Conservation (phyloP, 2,888 invertebrate species). For the Priocnemis perturbator region DNA sequence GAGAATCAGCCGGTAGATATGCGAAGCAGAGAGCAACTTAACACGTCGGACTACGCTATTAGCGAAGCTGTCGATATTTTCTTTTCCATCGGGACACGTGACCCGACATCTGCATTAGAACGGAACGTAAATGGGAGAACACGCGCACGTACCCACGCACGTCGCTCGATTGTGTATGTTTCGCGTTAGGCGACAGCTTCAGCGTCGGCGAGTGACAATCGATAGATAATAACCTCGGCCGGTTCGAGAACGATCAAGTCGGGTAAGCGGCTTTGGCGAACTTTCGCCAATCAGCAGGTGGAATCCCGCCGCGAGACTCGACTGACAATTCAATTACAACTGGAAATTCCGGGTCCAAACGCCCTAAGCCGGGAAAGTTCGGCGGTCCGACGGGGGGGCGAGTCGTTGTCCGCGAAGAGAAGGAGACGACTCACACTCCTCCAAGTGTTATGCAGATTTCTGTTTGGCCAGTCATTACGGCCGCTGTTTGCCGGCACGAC, state of each 20-base stretch:
- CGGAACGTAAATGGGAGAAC: no score
- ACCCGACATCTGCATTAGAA: no score
- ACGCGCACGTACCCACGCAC: no score
- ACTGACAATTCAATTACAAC: conserved; percentile 71
- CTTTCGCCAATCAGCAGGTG: conserved; percentile 60
- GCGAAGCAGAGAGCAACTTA: no score
- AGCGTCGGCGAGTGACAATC: conserved; percentile 29
- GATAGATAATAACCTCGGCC: conserved; percentile 40
- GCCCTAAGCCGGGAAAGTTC: conserved; percentile 65
- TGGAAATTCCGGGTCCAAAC: conserved; percentile 61
- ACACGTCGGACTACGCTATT: no score
- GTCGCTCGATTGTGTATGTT: no score
- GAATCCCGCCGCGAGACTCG: conserved; percentile 55
- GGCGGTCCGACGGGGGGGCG: conserved; percentile 53
- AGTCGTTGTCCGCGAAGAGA: conserved; percentile 36
- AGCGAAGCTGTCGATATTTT: no score
- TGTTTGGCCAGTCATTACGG: conserved; percentile 80
- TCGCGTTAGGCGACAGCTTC: conserved; percentile 8
- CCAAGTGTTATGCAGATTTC: conserved; percentile 78
- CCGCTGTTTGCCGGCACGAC: conserved; percentile 70
- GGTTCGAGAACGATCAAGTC: conserved; percentile 44
- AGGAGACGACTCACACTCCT: conserved; percentile 48
- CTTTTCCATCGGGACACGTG: no score
- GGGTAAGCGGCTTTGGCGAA: conserved; percentile 55
- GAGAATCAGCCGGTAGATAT: no score